phyloP scores from a whole-genome alignment of 2,888 invertebrate species.

The Ellobium chinense region DNA sequence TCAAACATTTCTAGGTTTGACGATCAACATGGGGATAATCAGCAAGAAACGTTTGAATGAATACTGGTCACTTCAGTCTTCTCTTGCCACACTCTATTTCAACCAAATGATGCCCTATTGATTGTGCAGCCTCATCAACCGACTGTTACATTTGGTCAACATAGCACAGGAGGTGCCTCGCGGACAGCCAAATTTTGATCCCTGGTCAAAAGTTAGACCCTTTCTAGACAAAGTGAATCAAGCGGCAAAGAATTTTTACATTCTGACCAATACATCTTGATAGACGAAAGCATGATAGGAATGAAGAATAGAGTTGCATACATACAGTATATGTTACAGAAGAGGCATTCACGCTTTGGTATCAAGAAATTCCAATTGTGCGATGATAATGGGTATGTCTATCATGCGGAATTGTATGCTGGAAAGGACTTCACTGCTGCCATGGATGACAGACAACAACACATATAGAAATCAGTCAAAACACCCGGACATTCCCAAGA shows the following conservation, averaged over 20 bases:
- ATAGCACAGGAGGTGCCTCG: background rate
- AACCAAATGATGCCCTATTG: background rate
- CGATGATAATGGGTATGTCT: constrained; percentile 20
- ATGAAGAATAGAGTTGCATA: constrained; percentile 37
- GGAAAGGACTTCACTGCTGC: constrained; percentile 26
- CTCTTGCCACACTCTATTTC: constrained; percentile 2
- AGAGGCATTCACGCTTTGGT: constrained; percentile 37
- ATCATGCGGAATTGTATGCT: constrained; percentile 29
- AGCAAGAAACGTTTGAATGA: background rate
- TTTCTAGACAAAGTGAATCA: constrained; percentile 21
- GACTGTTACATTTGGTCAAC: constrained; percentile 21
- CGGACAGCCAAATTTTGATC: constrained; percentile 41
- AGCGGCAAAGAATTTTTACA: constrained; percentile 1
- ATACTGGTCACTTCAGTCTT: background rate
- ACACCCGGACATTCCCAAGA: too few species aligned
- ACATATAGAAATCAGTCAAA: too few species aligned
- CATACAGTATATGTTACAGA: constrained; percentile 44
- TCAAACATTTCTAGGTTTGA: background rate
- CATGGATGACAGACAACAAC: background rate
- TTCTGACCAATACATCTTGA: constrained; percentile 3
- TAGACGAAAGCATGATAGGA: constrained; percentile 42
- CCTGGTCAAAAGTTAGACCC: constrained; percentile 41
- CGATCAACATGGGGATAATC: constrained; percentile 21
- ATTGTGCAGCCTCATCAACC: background rate
- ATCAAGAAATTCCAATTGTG: constrained; percentile 39